Evolutionary conservation across 2,888 invertebrate genomes (phyloP), one percentile per base, ranked within the genome.

Genomic region (Dysmachus trigonus): DNA sequence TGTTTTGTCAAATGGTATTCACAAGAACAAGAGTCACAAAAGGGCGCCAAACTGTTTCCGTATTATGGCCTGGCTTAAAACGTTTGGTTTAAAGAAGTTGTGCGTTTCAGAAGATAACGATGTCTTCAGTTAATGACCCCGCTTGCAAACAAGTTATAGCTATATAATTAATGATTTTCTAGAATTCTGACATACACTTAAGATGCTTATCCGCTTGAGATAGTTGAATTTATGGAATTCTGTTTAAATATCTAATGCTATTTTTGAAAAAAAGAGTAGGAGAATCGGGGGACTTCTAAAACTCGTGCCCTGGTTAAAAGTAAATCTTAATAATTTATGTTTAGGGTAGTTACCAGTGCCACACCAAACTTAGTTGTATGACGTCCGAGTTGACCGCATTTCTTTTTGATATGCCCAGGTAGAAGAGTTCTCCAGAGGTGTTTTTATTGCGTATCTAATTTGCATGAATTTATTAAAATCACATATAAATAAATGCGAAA

Each of bases 391-490:
- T 31, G 73, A 41, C 77, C 77, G 41, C 41, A 47, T 27, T 35
- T 41, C 22, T 15, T 38, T 30, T 22, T 7, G 41, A 22, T 41
- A 22, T 41, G 18, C 38, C 38, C 41, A 27, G 77, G 22, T 77
- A 15, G 18, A 38, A 27, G 35, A 53, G 53, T 22, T 62, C 62
- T 77, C 6, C 10, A 15, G 35, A 27, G 77, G 41, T 41, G 35
- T 77, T 77, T n/a, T 77, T 77, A 77, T 77, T 22, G 77, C 27
- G 77, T 38, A 77, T 77, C 41, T 77, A 77, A 77, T 77, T 77
- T 77, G 77, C 77, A 77, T 77, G 77, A 41, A 77, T 77, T 77
- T 77, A 77, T 77, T 77, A 77, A 77, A 77, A 41, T 27, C 38
- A 38, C 38, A 33, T 33, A 77, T 35, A 77, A 77, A 77, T 38